phyloP scores from a whole-genome alignment of 2,888 invertebrate genomes.

The Heliconius aoede region DNA sequence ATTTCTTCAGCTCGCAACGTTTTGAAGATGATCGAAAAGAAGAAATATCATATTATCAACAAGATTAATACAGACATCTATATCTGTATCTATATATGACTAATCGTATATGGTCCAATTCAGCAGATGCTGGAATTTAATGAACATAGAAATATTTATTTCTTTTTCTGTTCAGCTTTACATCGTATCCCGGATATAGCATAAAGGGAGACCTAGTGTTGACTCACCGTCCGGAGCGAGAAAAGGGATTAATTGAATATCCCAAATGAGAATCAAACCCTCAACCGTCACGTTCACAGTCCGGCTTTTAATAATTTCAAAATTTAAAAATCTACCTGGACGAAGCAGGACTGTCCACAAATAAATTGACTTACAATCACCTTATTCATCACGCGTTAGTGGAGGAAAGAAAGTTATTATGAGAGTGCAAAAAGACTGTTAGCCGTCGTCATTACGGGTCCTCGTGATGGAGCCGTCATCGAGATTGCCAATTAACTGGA shows the following conservation, averaged over 20 bases:
- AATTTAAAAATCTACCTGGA: background rate
- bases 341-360: background rate
- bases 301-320: background rate
- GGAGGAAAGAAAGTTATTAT: slow-evolving; percentile 59
- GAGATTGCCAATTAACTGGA: slow-evolving; percentile 53
- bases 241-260: background rate
- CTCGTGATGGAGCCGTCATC: slow-evolving; percentile 63
- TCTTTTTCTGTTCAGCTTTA: background rate
- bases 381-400: slow-evolving; percentile 45
- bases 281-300: background rate
- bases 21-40: background rate
- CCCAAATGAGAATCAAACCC: background rate
- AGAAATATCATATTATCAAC: background rate
- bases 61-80: too few species aligned
- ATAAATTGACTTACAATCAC: background rate
- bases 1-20: too few species aligned
- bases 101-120: background rate
- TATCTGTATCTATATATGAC: too few species aligned
- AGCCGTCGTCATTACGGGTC: slow-evolving; percentile 57
- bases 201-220: background rate
- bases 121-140: background rate
- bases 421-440: slow-evolving; percentile 59
- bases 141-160: background rate
- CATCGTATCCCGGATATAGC: background rate
- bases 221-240: background rate